phyloP scores from a whole-genome alignment of 2,797 vertebrate genomes.

The Arctocebus calabarensis region DNA sequence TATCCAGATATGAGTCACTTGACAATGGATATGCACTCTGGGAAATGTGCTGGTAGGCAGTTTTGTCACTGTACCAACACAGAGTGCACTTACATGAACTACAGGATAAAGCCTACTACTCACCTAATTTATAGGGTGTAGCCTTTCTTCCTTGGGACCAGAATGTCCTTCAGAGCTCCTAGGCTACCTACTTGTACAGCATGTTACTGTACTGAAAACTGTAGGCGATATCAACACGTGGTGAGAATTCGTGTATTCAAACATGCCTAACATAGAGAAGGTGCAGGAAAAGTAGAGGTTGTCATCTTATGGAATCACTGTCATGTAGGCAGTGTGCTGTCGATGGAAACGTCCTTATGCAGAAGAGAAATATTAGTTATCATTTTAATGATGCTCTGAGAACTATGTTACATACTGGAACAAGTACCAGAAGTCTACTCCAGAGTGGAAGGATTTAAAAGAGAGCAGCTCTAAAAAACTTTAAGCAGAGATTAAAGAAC shows the following conservation, averaged over 20 bases:
- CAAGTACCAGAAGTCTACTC: background rate
- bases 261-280: background rate
- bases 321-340: background rate
- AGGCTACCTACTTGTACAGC: background rate
- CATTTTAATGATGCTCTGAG: background rate
- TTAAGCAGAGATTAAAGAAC: background rate
- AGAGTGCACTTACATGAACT: background rate
- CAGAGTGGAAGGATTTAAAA: conserved; percentile 32
- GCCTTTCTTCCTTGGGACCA: background rate
- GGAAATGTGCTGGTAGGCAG: background rate
- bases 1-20: background rate
- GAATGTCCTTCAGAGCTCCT: background rate
- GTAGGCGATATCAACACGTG: background rate
- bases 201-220: background rate
- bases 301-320: background rate
- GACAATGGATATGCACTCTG: background rate
- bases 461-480: background rate
- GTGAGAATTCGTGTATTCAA: background rate
- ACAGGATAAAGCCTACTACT: background rate
- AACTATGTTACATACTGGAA: background rate
- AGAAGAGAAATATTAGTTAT: background rate
- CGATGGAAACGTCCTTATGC: background rate
- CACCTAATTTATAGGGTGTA: background rate
- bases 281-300: background rate
- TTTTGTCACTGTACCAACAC: background rate